Evolutionary conservation across 2,888 invertebrate species (phyloP).

Genomic region (Pollenia labialis): DNA sequence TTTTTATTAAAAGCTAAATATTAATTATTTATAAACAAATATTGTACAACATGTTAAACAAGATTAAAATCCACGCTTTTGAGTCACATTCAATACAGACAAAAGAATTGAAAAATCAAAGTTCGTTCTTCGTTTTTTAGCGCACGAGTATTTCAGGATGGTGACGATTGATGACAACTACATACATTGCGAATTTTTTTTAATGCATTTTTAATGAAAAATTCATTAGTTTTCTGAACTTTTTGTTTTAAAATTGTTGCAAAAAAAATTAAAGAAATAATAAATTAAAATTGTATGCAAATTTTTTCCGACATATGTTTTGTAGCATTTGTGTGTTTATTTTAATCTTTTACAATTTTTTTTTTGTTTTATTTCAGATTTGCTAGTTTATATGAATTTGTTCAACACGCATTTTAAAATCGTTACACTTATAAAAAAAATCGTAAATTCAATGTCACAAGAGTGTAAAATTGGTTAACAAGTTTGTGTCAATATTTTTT

Average conservation of each 20-base stretch:
- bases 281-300: too few species aligned
- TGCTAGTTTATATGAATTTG: too few species aligned
- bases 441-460: slow-evolving; percentile 8
- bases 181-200: neutral
- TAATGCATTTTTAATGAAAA: neutral
- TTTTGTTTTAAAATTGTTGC: neutral
- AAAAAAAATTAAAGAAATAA: neutral
- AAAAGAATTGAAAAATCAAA: slow-evolving; percentile 16
- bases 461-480: neutral
- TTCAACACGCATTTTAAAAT: neutral
- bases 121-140: slow-evolving; percentile 31
- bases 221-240: neutral
- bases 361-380: too few species aligned
- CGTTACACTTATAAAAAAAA: neutral
- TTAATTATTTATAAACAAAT: neutral
- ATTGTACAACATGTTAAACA: slow-evolving; percentile 17
- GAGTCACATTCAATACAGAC: slow-evolving; percentile 42
- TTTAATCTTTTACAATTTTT: too few species aligned
- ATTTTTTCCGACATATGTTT: too few species aligned
- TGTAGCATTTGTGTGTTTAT: too few species aligned
- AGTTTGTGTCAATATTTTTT: too few species aligned
- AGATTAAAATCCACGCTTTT: slow-evolving; percentile 28
- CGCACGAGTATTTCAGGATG: neutral
- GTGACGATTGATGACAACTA: neutral
- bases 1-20: neutral